phyloP scores from a whole-genome alignment of 2,888 invertebrate species.

The Morpho helenor region DNA sequence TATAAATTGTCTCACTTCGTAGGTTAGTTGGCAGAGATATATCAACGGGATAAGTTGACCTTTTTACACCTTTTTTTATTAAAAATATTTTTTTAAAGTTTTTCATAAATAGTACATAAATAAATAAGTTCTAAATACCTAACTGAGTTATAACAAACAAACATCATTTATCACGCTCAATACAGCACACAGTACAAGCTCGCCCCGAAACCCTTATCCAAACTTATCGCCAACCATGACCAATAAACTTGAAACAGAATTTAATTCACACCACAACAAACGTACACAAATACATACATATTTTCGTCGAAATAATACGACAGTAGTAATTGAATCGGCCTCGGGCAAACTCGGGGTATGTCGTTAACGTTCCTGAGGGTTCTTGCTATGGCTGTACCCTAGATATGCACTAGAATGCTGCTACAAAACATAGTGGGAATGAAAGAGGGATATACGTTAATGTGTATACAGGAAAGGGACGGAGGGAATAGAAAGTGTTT shows the following conservation, averaged over 20 bases:
- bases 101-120: too few species aligned
- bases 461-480: constrained; percentile 37
- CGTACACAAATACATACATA: constrained; percentile 71
- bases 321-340: constrained; percentile 79
- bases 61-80: too few species aligned
- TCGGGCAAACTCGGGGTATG: constrained; percentile 70
- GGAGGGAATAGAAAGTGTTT: constrained; percentile 65
- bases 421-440: constrained; percentile 59
- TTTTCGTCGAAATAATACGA: constrained; percentile 76
- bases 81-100: too few species aligned
- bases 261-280: constrained; percentile 71
- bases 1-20: too few species aligned
- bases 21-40: too few species aligned
- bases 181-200: constrained; percentile 28
- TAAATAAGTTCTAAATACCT: not conserved
- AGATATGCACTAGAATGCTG: constrained; percentile 70
- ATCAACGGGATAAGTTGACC: too few species aligned
- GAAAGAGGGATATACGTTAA: constrained; percentile 35
- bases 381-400: constrained; percentile 55
- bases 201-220: constrained; percentile 47
- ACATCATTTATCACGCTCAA: constrained; percentile 26
- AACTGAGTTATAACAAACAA: constrained; percentile 14
- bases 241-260: constrained; percentile 72
- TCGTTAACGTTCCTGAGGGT: constrained; percentile 75
- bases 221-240: constrained; percentile 61